Evolutionary conservation across 1,140 invertebrate species (phyloP), one percentile per base, ranked within the genome.

Genomic region (Achroia grisella): DNA sequence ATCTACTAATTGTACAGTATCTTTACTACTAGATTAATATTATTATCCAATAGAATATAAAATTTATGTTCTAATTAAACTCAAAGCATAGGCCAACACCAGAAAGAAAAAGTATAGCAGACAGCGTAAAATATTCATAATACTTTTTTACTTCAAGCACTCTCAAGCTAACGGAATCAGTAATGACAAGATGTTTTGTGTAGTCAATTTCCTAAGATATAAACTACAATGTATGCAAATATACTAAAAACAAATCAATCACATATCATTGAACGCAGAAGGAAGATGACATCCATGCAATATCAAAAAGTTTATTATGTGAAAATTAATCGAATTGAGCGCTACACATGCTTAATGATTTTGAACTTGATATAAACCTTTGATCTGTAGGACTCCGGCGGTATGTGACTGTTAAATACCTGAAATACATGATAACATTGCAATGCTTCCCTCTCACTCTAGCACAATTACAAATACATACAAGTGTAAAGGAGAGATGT

Each of bases 341-440:
- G 62, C 75, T 81, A 80, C 67, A 65, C 80, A 85, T 85, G 80
- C 80, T 71, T 69, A 82, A 55, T 71, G 72, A 76, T 59, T 55
- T 70, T 79, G 81, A 83, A 81, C 62, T 85, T 75, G 78, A 88
- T 88, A 89, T 88, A 87, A 91, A 93, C 92, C 91, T 93, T 94
- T 88, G 93, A 91, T 89, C 94, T 91, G 89, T 94, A 95, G 61
- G 93, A 92, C 88, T 95, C 93, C 90, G 93, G 92, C 88, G 93
- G 90, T 88, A 93, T 91, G 90, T 95, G 94, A 90, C 93, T 95
- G 90, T 95, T 96, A 89, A 94, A 95, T 76, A 95, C 93, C 93
- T 95, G 91, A 77, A 92, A 90, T 85, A 86, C 68, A 87, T 73
- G 74, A 84, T 56, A 85, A 63, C n/a, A 81, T 68, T 75, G 74